Base-by-base conservation (phyloP, 2,888 invertebrate species). In the Clitarchus hookeri region DNA sequence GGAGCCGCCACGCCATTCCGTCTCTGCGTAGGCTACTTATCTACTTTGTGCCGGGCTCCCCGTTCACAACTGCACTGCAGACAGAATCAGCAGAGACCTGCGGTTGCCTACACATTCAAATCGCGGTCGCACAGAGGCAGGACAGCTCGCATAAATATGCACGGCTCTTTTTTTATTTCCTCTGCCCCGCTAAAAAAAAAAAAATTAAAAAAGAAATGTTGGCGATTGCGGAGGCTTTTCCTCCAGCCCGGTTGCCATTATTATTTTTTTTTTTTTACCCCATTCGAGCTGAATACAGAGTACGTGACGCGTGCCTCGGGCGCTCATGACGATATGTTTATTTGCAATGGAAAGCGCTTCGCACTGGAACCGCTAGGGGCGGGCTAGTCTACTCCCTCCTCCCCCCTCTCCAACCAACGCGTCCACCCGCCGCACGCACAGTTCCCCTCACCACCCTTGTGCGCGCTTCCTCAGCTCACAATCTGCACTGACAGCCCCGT, bases 261-360 rank as follows among this genome's bases (percentile, higher is more conserved):
- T 65, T 65, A 65, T 65, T 65, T 16, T 23, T 65, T 65, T 6
- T 65, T 65, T 65, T 65, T 65, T 65, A 9, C 65, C 19, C 19
- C n/a, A 19, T 65, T 65, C 23, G 65, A 65, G 13, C 13, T 65
- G 65, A 65, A 65, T 65, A 65, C 65, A 23, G 65, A 65, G 65
- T n/a, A 19, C 8, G 8, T 1, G 3, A 9, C 23, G n/a, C 23
- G 1, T 1, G 65, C 65, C 82, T 36, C 11, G 26, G 27, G 82
- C 19, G 9, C 19, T 36, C 19, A 36, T n/a, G 25, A 79, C 82
- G 82, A 86, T 86, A 86, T 86, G 86, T 86, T 86, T 86, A 86
- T 86, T 82, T 86, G 86, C 86, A 86, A 86, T 86, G 86, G 86
- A 86, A 86, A 86, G 84, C 86, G 86, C 86, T 86, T 86, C 44